Evolutionary conservation across 2,113 vertebrate genomes (phyloP).

Genomic region (Oryzias curvinotus): DNA sequence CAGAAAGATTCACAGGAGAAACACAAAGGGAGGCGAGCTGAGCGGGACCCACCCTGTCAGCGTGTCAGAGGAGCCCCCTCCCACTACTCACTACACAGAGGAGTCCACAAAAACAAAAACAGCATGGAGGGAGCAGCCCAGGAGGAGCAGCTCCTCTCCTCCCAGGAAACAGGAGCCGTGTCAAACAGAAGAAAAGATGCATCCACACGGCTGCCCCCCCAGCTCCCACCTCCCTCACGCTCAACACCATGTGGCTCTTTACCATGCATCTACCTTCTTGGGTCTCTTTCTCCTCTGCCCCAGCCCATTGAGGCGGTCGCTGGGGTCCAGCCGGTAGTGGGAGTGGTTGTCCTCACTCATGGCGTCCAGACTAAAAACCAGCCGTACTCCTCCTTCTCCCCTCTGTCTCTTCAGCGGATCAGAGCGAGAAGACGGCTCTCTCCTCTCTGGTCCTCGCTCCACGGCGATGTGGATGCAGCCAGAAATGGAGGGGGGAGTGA

Average conservation of each 20-base stretch:
- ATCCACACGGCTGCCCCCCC: neutral
- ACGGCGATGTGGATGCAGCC: conserved; percentile 35
- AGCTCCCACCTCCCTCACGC: conserved; percentile 3
- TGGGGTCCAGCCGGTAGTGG: conserved; percentile 86
- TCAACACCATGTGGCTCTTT: conserved; percentile 35
- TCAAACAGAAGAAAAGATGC: no score
- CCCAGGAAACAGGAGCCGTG: conserved; percentile 1
- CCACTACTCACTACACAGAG: conserved; percentile 45
- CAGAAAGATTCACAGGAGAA: conserved; percentile 10
- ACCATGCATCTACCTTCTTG: conserved; percentile 84
- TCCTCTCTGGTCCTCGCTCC: conserved; percentile 49
- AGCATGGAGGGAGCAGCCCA: neutral
- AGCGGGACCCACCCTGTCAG: conserved; percentile 65
- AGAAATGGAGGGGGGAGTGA: conserved; percentile 13
- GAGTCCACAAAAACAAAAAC: conserved; percentile 51
- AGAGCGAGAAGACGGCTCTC: conserved; percentile 37
- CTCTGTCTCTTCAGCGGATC: conserved; percentile 13
- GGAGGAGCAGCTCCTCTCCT: neutral
- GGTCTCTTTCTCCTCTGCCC: conserved; percentile 86
- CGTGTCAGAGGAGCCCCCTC: conserved; percentile 48
- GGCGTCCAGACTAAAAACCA: conserved; percentile 10
- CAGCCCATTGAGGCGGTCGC: conserved; percentile 86
- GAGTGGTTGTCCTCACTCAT: conserved; percentile 81
- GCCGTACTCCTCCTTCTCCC: conserved; percentile 15
- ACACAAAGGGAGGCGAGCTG: conserved; percentile 45